Conservation (phyloP, 1,140 invertebrate species). For the Macrobrachium nipponense region DNA sequence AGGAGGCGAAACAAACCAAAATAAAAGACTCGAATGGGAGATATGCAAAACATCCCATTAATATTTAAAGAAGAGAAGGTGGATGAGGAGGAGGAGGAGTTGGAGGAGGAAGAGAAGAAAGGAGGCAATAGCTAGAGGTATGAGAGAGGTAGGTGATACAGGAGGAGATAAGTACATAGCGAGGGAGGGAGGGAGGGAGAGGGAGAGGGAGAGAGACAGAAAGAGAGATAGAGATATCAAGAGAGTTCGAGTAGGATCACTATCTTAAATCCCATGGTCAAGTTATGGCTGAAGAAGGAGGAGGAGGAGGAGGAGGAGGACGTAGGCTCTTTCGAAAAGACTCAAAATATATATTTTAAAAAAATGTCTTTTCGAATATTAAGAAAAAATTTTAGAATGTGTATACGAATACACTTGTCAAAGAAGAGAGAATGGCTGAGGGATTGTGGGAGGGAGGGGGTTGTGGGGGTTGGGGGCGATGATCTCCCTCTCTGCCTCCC, state of each 20-base stretch:
- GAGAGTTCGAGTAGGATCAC: too few relatives aligned
- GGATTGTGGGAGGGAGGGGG: slow-evolving; percentile 1
- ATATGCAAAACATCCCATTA: slow-evolving; percentile 59
- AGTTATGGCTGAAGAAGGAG: neutral
- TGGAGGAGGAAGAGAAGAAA: neutral
- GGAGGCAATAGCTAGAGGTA: neutral
- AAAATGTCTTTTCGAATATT: too few relatives aligned
- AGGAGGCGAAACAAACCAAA: slow-evolving; percentile 38
- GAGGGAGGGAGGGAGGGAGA: neutral
- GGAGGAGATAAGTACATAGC: neutral
- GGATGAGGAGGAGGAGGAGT: neutral
- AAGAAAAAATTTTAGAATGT: neutral
- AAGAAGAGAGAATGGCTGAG: neutral
- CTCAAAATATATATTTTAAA: too few relatives aligned
- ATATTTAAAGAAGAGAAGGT: slow-evolving; percentile 43
- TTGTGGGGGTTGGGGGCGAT: too few relatives aligned
- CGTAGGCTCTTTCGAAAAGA: neutral
- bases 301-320: neutral
- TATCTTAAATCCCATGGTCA: neutral
- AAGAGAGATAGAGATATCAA: neutral
- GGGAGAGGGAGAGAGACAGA: neutral
- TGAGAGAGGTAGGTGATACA: neutral
- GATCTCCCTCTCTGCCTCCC: too few relatives aligned
- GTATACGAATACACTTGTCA: too few relatives aligned
- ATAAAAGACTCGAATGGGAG: slow-evolving; percentile 27